Evolutionary conservation across 1,140 invertebrate species (phyloP), one percentile per base, ranked within the genome.

Genomic region (Drosophila carrolli): DNA sequence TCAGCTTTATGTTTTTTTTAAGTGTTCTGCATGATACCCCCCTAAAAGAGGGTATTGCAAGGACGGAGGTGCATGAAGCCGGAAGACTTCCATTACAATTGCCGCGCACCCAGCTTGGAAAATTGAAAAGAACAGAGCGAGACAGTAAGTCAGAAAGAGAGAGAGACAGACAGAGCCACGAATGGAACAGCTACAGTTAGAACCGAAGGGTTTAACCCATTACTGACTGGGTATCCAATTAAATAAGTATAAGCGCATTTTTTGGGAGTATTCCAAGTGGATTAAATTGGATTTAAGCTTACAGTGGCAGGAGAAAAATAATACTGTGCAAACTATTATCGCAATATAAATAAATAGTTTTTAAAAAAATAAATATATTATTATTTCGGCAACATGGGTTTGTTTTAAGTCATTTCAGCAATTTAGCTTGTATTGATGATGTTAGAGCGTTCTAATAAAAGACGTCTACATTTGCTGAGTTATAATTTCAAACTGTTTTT

Each of bases 1-100:
- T 9, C 2, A 37, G 37, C 29, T 8, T 29, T 32, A 32, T 16
- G 29, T 1, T 32, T 51, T 53, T 37, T 51, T 1, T 2, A 10
- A 35, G 50, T 53, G 50, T 13, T 61, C 54, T 56, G n/a, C 23
- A 55, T 16, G 10, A 41, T 32, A 37, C 51, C 5, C 13, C 5
- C 37, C 14, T 6, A 10, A 32, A 19, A 23, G 13, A 16, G 43
- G 57, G n/a, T n/a, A 19, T 2, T 13, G 11, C 13, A 27, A 5
- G 35, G 66, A 29, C 16, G 35, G 66, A 71, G 66, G 68, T 71
- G 51, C 63, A 71, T 47, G 63, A 70, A 57, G 29, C 66, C 68
- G 53, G 68, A 71, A 71, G 65, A 71, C 65, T 47, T 57, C 51
- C 46, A 71, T 71, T 71, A 71, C 67, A 71, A 71, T 50, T 58